Percentiles rank a stretch among this genome's conserved stretches.
Evolutionary conservation across 2,797 vertebrate genomes (phyloP).

Genomic region (Catharus ustulatus): DNA sequence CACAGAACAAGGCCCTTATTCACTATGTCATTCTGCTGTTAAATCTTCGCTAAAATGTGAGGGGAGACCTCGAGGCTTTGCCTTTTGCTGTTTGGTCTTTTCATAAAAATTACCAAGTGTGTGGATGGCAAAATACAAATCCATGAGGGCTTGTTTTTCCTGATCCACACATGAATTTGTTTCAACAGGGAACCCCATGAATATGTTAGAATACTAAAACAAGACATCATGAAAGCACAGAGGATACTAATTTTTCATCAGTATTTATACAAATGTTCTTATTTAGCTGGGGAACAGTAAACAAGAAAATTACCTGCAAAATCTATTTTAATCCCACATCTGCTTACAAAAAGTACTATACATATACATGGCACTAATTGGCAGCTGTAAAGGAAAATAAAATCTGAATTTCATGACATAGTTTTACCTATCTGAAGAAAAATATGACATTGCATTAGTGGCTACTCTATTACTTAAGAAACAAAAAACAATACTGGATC

Average conservation of each 20-base stretch:
- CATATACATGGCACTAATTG: neutral
- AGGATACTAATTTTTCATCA: neutral
- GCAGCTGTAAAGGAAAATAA: slow-evolving; percentile 19
- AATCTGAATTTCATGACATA: neutral
- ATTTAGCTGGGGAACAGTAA: neutral
- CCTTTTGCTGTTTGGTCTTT: slow-evolving; percentile 42
- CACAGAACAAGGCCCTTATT: slow-evolving; percentile 51
- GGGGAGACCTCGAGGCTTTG: slow-evolving; percentile 33
- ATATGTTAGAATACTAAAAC: slow-evolving; percentile 2
- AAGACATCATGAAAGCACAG: neutral
- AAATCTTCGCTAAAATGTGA: slow-evolving; percentile 64
- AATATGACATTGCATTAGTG: neutral
- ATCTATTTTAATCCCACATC: neutral
- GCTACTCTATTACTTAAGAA: neutral
- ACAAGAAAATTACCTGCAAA: neutral
- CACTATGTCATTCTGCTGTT: slow-evolving; percentile 49
- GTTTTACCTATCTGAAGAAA: neutral
- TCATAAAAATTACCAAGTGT: slow-evolving; percentile 36
- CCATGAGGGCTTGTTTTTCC: neutral
- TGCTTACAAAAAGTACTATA: slow-evolving; percentile 9
- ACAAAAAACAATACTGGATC: neutral
- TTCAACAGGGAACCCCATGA: neutral
- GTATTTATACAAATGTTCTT: neutral
- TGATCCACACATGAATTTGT: neutral
- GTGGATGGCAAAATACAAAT: slow-evolving; percentile 34